These are phyloP conservation scores for Antigone vipio DNA, from an alignment of 2,113 vertebrate genomes.

Conservation along the genomic window DNA sequence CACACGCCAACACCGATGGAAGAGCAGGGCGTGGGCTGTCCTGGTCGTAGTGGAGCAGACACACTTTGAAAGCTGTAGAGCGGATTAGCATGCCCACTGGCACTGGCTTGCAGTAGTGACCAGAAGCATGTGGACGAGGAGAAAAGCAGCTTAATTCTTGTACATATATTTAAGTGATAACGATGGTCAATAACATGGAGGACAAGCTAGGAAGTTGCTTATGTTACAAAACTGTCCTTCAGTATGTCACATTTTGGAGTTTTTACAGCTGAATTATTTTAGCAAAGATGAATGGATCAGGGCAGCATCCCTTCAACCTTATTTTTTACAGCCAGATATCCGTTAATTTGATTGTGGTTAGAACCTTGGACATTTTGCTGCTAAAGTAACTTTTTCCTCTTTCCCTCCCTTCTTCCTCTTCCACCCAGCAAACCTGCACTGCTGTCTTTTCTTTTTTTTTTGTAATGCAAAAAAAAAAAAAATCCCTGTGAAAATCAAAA, in stretches of 20 bases:
- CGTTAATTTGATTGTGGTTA: conserved; percentile 80
- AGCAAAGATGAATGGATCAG: conserved; percentile 63
- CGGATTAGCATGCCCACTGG: conserved; percentile 1
- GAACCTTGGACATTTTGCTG: conserved; percentile 81
- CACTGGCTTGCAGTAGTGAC: background rate
- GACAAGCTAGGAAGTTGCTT: conserved; percentile 61
- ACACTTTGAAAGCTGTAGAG: background rate
- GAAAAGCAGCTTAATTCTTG: conserved; percentile 70
- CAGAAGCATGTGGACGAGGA: conserved; percentile 6
- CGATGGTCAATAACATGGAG: conserved; percentile 65
- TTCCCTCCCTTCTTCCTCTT: conserved; percentile 8
- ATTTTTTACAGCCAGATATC: conserved; percentile 67
- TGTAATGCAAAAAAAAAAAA: conserved; percentile 58
- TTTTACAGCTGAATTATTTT: conserved; percentile 63
- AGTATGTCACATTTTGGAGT: conserved; percentile 54
- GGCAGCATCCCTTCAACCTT: conserved; percentile 68
- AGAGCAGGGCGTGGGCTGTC: background rate
- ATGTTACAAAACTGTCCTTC: conserved; percentile 65
- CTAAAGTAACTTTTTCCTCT: conserved; percentile 65
- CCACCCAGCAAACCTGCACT: conserved; percentile 67
- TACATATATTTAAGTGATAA: conserved; percentile 84
- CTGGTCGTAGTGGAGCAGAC: background rate
- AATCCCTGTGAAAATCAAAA: conserved; percentile 45
- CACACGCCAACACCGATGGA: background rate
- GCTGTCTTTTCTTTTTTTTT: conserved; percentile 59